Evolutionary conservation across 2,888 invertebrate genomes (phyloP).

Genomic region (Quadroppia sp.): DNA sequence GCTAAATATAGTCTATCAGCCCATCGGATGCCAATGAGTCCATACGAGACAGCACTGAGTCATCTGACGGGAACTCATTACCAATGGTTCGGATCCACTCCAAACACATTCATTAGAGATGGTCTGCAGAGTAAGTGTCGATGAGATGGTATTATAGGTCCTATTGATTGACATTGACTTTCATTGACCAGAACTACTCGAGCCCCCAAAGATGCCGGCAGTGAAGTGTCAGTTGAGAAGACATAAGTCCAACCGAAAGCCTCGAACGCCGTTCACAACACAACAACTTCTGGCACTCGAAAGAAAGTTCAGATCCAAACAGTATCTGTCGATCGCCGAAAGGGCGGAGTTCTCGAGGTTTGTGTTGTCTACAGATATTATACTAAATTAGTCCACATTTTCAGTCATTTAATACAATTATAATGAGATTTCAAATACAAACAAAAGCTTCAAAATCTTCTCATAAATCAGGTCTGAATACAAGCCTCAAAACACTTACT

Average conservation of each 20-base stretch:
- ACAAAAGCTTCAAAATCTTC: no score
- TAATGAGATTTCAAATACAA: no score
- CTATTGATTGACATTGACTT: no score
- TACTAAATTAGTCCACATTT: no score
- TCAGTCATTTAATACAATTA: no score
- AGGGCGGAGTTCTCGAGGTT: conserved; percentile 77
- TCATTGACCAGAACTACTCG: conserved; percentile 8
- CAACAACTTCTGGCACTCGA: conserved; percentile 85
- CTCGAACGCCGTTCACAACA: conserved; percentile 91
- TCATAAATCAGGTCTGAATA: no score
- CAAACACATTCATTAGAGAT: conserved; percentile 65
- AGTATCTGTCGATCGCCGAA: conserved; percentile 90
- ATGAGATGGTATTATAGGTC: no score
- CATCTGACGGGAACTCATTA: conserved; percentile 45
- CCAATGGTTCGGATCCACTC: conserved; percentile 46
- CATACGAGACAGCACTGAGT: conserved; percentile 36
- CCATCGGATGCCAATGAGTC: conserved; percentile 37
- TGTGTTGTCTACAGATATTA: not conserved
- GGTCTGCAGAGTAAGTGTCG: conserved; percentile 67
- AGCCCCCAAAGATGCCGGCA: conserved; percentile 36
- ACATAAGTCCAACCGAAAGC: conserved; percentile 94
- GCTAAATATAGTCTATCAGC: conserved; percentile 38
- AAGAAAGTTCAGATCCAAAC: conserved; percentile 88
- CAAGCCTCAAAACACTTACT: no score
- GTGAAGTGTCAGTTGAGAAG: conserved; percentile 65